Percentiles rank a stretch among this genome's conserved stretches.
These are phyloP conservation scores for Pocillopora damicornis DNA, from an alignment of 64 coral and sea anemone genomes.

Conservation along the genomic window DNA sequence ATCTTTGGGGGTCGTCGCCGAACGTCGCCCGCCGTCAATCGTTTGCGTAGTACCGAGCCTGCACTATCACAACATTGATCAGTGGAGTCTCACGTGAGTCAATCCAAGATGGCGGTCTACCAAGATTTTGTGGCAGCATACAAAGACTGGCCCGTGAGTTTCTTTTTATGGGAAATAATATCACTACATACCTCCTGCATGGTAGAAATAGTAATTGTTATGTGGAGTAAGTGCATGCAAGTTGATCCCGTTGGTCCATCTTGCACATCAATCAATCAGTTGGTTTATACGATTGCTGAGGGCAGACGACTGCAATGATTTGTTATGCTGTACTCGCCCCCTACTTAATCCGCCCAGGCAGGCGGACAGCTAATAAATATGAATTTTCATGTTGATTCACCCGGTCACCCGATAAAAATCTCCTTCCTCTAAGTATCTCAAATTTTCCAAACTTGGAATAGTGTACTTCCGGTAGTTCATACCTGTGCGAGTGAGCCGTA, in stretches of 20 bases:
- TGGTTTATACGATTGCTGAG: background rate
- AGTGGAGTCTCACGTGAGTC: background rate
- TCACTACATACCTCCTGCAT: background rate
- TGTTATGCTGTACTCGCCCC: background rate
- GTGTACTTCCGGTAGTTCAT: too few species aligned
- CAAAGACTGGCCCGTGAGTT: constrained; percentile 52
- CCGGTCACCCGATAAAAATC: background rate
- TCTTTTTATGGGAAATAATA: background rate
- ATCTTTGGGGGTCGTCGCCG: background rate
- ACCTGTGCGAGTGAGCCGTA: background rate
- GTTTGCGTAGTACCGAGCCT: background rate
- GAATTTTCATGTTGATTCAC: background rate
- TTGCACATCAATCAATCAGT: background rate
- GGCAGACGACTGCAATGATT: background rate
- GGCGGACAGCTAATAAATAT: background rate
- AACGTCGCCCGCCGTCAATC: too few species aligned
- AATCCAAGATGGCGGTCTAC: constrained; percentile 16
- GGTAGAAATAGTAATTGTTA: background rate
- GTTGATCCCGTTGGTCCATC: background rate
- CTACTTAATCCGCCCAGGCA: background rate
- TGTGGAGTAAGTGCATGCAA: background rate
- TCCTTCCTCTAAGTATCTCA: background rate
- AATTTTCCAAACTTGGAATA: too few species aligned
- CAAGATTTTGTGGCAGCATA: constrained; percentile 28
- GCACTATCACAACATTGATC: background rate